phyloP scores from a whole-genome alignment of 2,888 invertebrate species.

The Polietes domitor region DNA sequence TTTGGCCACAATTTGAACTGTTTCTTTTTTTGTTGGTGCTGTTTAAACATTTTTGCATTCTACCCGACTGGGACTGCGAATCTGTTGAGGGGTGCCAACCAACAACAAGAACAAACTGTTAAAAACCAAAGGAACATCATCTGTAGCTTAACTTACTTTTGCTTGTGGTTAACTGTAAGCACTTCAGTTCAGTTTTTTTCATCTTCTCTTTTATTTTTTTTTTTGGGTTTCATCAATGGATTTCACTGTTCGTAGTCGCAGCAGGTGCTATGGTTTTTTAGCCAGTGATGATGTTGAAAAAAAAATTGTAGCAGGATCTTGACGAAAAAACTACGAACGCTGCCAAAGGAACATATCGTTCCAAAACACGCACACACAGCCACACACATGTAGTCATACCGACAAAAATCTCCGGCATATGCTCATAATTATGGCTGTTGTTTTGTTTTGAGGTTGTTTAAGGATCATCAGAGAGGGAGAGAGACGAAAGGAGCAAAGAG shows the following conservation, averaged over 20 bases:
- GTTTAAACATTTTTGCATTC: constrained; percentile 1
- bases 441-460: background rate
- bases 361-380: background rate
- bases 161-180: constrained; percentile 59
- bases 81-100: background rate
- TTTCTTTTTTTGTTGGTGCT: background rate
- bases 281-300: background rate
- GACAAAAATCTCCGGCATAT: background rate
- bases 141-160: constrained; percentile 32
- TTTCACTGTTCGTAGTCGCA: constrained; percentile 30
- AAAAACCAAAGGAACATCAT: background rate
- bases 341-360: background rate
- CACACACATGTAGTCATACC: no score
- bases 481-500: background rate
- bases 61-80: background rate
- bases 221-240: constrained; percentile 37
- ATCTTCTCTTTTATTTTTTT: constrained; percentile 1
- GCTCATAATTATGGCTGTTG: constrained; percentile 7
- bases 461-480: background rate
- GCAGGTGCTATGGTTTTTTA: constrained; percentile 56
- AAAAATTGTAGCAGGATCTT: constrained; percentile 48
- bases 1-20: constrained; percentile 22
- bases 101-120: constrained; percentile 7
- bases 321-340: constrained; percentile 9
- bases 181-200: constrained; percentile 28